Evolutionary conservation across 2,113 vertebrate species (phyloP).

Genomic region (Sterna hirundo): DNA sequence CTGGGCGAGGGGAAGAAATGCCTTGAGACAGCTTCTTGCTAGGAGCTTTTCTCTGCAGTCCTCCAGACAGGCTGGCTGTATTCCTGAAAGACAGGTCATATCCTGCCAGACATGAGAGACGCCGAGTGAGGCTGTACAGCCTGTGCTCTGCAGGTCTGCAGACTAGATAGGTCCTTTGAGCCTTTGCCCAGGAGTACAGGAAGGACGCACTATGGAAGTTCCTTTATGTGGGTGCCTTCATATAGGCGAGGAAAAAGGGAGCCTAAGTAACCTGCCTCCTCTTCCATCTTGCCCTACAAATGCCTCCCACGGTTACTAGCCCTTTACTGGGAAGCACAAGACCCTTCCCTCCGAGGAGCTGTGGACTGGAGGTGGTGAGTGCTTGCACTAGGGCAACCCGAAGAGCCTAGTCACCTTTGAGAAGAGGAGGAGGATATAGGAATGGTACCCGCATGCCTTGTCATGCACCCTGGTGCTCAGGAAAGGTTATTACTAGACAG

Average conservation of each 20-base stretch:
- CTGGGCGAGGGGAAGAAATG: background rate
- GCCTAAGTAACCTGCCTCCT: background rate
- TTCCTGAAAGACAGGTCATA: background rate
- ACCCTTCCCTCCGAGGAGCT: background rate
- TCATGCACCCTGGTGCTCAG: background rate
- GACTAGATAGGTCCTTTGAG: background rate
- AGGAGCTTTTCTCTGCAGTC: background rate
- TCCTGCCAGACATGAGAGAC: background rate
- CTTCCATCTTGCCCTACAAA: background rate
- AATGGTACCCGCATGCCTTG: background rate
- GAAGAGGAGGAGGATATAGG: background rate
- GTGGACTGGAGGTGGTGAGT: accelerated
- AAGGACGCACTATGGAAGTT: background rate
- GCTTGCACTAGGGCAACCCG: background rate
- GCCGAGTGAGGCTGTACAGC: background rate
- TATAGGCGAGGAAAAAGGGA: background rate
- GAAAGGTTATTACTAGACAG: background rate
- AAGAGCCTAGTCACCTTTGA: background rate
- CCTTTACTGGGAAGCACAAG: background rate
- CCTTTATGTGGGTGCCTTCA: background rate
- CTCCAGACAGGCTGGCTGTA: background rate
- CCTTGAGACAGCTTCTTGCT: background rate
- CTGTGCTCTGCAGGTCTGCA: background rate
- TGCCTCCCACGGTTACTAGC: background rate
- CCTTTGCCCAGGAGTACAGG: background rate